Percentiles rank a stretch among this genome's conserved stretches.
Evolutionary conservation across 2,888 invertebrate species (phyloP).

Genomic region (Orthosia incerta): DNA sequence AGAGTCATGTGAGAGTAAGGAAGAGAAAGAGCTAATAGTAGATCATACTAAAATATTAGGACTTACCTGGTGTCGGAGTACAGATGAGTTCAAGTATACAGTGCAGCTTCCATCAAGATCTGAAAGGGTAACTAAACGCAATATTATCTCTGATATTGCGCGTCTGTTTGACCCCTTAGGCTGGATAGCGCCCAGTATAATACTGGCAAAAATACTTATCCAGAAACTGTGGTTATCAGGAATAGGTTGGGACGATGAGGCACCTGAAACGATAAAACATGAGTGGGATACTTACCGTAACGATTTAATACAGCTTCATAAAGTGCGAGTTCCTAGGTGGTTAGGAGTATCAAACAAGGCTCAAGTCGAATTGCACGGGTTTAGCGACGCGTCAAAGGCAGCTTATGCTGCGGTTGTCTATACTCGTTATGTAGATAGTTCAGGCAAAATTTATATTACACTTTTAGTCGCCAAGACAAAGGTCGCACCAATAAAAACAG

Average conservation of each 20-base stretch:
- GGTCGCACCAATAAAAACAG: conserved; percentile 4
- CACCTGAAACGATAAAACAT: neutral
- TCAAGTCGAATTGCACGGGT: conserved; percentile 1
- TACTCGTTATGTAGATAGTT: conserved; percentile 1
- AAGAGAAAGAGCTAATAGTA: conserved; percentile 13
- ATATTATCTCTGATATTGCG: conserved; percentile 28
- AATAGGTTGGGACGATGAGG: conserved; percentile 9
- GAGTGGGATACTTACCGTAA: conserved; percentile 5
- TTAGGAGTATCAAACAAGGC: neutral
- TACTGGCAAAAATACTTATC: conserved; percentile 30
- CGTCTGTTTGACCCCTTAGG: conserved; percentile 35
- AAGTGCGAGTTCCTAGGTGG: conserved; percentile 1
- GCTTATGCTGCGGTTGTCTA: neutral
- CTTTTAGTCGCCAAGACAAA: conserved; percentile 1
- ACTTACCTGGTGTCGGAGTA: conserved; percentile 15
- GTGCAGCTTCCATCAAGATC: conserved; percentile 2
- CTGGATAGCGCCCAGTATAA: conserved; percentile 30
- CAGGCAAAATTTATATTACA: neutral
- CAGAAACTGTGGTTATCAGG: conserved; percentile 28
- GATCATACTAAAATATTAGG: conserved; percentile 15
- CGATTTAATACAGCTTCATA: conserved; percentile 3
- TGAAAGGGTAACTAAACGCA: conserved; percentile 1
- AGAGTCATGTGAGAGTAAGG: conserved; percentile 7
- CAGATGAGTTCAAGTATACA: conserved; percentile 10
- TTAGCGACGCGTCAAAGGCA: neutral